Evolutionary conservation across 2,113 vertebrate species (phyloP).

Genomic region (Malurus elegans): DNA sequence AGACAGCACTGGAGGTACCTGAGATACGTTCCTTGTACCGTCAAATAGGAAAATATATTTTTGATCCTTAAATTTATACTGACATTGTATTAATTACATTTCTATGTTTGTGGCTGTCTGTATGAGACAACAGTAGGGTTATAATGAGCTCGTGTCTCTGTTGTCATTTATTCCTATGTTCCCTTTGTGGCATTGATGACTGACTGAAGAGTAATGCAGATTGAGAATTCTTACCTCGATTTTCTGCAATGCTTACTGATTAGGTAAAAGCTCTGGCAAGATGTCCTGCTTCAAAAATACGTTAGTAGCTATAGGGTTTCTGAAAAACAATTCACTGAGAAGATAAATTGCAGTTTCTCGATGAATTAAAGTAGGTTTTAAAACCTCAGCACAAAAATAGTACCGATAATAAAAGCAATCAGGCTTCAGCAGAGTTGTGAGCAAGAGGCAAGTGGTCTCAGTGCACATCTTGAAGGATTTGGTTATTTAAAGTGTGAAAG

Average conservation of each 20-base stretch:
- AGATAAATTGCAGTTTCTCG: background rate
- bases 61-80: background rate
- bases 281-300: background rate
- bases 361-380: constrained; percentile 10
- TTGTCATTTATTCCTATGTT: background rate
- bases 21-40: background rate
- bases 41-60: background rate
- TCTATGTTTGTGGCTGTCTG: background rate
- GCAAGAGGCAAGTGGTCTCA: constrained; percentile 18
- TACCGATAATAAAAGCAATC: background rate
- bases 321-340: background rate
- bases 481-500: constrained; percentile 53
- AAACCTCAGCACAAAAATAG: background rate
- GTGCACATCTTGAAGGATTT: constrained; percentile 52
- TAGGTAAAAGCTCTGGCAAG: background rate
- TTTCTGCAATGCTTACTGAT: background rate
- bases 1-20: background rate
- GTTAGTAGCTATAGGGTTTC: background rate
- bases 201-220: background rate
- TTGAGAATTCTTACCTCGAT: background rate
- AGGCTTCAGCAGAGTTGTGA: background rate
- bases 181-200: background rate
- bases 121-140: background rate
- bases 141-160: background rate
- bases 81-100: background rate